A percentile compares a stretch with the other conserved stretches of the same genome.
Evolutionary conservation across 2,888 invertebrate species (phyloP).

Genomic region (Papilio demoleus): DNA sequence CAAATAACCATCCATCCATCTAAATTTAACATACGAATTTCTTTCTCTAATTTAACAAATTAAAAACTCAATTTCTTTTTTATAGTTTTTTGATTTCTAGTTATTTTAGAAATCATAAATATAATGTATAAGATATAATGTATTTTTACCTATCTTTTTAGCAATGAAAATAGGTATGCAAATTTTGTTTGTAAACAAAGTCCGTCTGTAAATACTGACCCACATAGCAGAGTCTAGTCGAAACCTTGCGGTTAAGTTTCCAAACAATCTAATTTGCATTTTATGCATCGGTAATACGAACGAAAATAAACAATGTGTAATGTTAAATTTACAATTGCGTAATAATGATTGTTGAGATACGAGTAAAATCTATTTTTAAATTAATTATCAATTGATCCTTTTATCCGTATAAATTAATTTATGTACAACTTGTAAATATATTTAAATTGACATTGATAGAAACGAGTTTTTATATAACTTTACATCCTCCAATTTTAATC

Average conservation of each 20-base stretch:
- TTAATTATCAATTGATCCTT: no score
- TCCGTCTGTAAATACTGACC: slow-evolving; percentile 61
- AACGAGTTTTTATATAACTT: no score
- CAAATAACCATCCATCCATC: no score
- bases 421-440: no score
- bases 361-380: no score
- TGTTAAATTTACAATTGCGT: not conserved
- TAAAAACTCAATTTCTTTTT: no score
- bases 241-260: slow-evolving; percentile 38
- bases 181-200: slow-evolving; percentile 69
- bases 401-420: no score
- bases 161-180: slow-evolving; percentile 57
- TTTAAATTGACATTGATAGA: no score
- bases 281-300: slow-evolving; percentile 9
- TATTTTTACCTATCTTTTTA: not conserved
- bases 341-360: not conserved
- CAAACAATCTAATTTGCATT: slow-evolving; percentile 9
- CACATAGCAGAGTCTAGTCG: slow-evolving; percentile 49
- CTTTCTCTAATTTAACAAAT: no score
- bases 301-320: slow-evolving; percentile 4
- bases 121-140: not conserved
- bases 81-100: no score
- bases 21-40: no score
- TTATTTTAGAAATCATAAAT: not conserved
- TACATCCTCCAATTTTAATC: no score